Conservation (phyloP, 2,113 vertebrate genomes). For the Tachycineta bicolor region DNA sequence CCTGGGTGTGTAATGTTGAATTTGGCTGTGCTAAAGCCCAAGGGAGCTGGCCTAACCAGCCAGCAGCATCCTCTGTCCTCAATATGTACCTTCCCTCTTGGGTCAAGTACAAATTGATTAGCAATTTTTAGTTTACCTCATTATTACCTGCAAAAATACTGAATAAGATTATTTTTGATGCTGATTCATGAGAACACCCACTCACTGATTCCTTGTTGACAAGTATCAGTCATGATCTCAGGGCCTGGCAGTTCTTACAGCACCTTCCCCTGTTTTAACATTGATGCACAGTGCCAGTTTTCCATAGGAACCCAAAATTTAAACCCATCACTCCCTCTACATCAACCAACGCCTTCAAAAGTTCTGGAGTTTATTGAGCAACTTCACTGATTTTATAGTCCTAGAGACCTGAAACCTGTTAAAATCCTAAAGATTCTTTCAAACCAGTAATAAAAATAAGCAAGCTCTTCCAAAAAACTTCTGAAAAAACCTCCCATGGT, state of each 20-base stretch:
- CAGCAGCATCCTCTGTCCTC: neutral
- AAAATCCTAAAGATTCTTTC: neutral
- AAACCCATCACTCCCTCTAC: neutral
- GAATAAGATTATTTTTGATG: neutral
- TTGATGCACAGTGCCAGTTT: neutral
- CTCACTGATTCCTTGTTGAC: neutral
- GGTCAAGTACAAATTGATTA: neutral
- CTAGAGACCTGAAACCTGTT: neutral
- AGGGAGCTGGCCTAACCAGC: neutral
- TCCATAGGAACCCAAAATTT: neutral
- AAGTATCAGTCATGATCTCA: neutral
- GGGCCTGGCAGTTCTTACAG: neutral
- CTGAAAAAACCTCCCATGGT: neutral
- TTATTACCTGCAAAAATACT: neutral
- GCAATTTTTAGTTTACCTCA: neutral
- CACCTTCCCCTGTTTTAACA: neutral
- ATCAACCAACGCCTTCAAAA: neutral
- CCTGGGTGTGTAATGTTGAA: neutral
- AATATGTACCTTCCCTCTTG: rapidly evolving
- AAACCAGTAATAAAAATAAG: neutral
- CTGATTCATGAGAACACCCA: neutral
- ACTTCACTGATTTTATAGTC: neutral
- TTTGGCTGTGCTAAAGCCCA: neutral
- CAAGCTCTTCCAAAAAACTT: neutral
- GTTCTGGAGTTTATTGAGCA: neutral